These are phyloP conservation scores for Belgica antarctica DNA, from an alignment of 2,888 invertebrate genomes.

Conservation along the genomic window DNA sequence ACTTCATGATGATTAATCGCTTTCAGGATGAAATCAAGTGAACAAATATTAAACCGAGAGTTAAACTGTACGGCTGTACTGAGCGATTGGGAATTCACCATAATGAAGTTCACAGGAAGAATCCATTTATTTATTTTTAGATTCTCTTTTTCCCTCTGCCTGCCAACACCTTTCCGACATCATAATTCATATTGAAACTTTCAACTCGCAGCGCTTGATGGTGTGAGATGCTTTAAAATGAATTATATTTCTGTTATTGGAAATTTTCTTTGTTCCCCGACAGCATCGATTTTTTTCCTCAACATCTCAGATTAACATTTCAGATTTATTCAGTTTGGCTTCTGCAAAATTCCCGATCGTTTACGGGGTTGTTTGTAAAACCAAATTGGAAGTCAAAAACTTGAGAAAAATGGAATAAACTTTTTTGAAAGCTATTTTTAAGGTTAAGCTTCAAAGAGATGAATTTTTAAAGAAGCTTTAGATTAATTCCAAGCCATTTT, in stretches of 20 bases:
- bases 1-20: no score
- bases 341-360: neutral
- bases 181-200: conserved; percentile 13
- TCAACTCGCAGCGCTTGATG: neutral
- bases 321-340: neutral
- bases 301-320: neutral
- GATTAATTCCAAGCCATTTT: no score
- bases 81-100: neutral
- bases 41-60: no score
- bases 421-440: no score
- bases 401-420: no score
- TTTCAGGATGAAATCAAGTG: no score
- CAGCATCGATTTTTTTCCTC: neutral
- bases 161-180: neutral
- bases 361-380: no score
- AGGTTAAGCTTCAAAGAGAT: no score
- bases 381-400: no score
- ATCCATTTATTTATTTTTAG: neutral
- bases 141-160: neutral
- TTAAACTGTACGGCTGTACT: no score
- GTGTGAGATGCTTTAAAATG: conserved; percentile 7
- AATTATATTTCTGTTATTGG: conserved; percentile 17
- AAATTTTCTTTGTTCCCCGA: no score
- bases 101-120: neutral
- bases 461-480: no score